phyloP scores from a whole-genome alignment of 2,797 vertebrate genomes.

The Etheostoma perlongum region DNA sequence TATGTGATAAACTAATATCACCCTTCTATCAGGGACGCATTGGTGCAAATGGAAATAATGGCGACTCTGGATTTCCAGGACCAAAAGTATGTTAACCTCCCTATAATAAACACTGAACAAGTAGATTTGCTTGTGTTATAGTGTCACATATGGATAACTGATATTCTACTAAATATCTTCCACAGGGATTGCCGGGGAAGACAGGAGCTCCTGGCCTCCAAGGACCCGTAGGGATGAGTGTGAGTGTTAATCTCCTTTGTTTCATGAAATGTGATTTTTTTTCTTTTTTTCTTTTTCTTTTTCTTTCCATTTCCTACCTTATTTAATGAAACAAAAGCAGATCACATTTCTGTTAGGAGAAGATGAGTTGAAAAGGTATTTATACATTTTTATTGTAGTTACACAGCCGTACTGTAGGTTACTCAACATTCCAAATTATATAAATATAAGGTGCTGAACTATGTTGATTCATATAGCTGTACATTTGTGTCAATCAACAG shows the following conservation, averaged over 20 bases:
- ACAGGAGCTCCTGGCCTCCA: conserved; percentile 78
- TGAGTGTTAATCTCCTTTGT: conserved; percentile 61
- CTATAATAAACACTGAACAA: neutral
- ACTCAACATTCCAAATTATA: neutral
- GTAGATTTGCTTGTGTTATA: neutral
- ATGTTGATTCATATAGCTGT: neutral
- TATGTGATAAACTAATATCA: neutral
- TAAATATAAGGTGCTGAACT: neutral
- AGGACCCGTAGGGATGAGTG: conserved; percentile 81
- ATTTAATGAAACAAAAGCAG: neutral
- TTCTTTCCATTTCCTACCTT: neutral
- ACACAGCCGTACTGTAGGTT: neutral
- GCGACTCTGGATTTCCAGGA: conserved; percentile 72
- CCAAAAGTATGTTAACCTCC: conserved; percentile 63
- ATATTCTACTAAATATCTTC: conserved; percentile 23
- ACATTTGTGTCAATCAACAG: conserved; percentile 58
- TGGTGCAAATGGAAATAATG: conserved; percentile 73
- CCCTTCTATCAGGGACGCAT: conserved; percentile 71
- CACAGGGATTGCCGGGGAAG: conserved; percentile 81
- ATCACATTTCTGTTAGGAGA: neutral
- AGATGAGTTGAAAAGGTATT: neutral
- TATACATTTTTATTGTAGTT: neutral
- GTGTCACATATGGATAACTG: neutral
- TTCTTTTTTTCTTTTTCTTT: neutral
- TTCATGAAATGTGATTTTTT: neutral